These are phyloP conservation scores for Myopa tessellatipennis DNA, from an alignment of 2,888 invertebrate species.

Conservation along the genomic window DNA sequence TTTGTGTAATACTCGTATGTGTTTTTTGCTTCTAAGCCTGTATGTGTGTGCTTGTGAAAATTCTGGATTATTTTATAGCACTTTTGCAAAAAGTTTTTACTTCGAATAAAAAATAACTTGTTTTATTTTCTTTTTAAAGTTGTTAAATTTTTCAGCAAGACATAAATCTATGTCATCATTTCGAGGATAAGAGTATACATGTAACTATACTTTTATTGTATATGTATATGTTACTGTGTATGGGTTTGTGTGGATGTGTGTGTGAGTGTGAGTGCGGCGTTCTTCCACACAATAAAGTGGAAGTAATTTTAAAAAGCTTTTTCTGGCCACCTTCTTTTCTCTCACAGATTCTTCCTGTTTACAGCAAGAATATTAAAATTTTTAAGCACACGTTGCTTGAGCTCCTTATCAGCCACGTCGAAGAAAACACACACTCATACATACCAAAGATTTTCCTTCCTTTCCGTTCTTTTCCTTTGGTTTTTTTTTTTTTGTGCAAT, in stretches of 20 bases:
- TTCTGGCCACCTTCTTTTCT: background rate
- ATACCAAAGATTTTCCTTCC: too few relatives aligned
- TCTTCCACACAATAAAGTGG: slow-evolving; percentile 23
- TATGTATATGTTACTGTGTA: background rate
- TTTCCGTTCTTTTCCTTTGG: too few relatives aligned
- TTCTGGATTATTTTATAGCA: background rate
- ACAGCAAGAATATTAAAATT: slow-evolving; percentile 8
- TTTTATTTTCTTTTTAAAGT: slow-evolving; percentile 7
- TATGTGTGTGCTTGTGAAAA: background rate
- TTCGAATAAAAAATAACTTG: background rate
- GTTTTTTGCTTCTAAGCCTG: background rate
- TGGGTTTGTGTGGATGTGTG: background rate
- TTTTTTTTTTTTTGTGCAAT: too few relatives aligned
- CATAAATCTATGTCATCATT: slow-evolving; percentile 35
- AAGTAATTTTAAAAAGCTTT: slow-evolving; percentile 21
- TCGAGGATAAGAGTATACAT: slow-evolving; percentile 8
- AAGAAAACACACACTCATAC: too few relatives aligned
- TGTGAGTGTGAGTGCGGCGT: background rate
- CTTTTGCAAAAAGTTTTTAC: background rate
- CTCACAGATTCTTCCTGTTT: background rate
- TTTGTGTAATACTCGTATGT: background rate
- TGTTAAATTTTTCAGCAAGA: slow-evolving; percentile 6
- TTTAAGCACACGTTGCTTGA: background rate
- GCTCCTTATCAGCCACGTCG: too few relatives aligned
- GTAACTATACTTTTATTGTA: background rate